Evolutionary conservation across 2,797 vertebrate genomes (phyloP), one percentile per base, ranked within the genome.

Genomic region (Urosaurus nigricauda): DNA sequence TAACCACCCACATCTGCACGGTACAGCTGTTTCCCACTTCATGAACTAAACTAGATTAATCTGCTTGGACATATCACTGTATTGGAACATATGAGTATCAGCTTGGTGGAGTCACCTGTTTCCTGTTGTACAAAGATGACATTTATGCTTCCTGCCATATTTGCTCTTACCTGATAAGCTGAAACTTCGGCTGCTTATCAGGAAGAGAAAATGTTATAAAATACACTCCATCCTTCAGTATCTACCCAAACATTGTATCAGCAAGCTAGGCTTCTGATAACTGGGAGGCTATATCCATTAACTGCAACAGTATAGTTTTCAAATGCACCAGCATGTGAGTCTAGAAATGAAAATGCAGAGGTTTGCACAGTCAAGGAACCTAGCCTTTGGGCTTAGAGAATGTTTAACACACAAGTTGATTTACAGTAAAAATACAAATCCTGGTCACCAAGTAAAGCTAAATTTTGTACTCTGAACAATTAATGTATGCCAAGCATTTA

Each of bases 221-320:
- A 85, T 74, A 71, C 37, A 86, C 90, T 81, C 53, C 75, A 83
- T 7, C 19, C 47, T 73, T 70, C 70, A 79, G 6, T 79, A 83
- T 88, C 87, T 83, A 65, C 8, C 58, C 58, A 83, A 60, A 19
- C 79, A 78, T 47, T 81, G 9, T 68, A 77, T 81, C 88, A 90
- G 79, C 81, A 87, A 37, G 37, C 2, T 32, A 14, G 0, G 60
- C 89, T 90, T 71, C n/a, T 87, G 26, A 84, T 92, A 17, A 8
- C 88, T 90, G 89, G 79, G 58, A 88, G 88, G 63, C 80, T 83
- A 75, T 83, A 63, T 47, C 26, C 90, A 88, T 26, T 79, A 35
- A 3, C 24, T 79, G 1, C 47, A 88, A 56, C 78, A 92, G 89
- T 35, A 81, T 0, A 0, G 16, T 74, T 84, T 86, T 84, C 37